Percentiles rank a stretch among this genome's conserved stretches.
Evolutionary conservation across 2,888 invertebrate genomes (phyloP).

Genomic region (Ischnura elegans): DNA sequence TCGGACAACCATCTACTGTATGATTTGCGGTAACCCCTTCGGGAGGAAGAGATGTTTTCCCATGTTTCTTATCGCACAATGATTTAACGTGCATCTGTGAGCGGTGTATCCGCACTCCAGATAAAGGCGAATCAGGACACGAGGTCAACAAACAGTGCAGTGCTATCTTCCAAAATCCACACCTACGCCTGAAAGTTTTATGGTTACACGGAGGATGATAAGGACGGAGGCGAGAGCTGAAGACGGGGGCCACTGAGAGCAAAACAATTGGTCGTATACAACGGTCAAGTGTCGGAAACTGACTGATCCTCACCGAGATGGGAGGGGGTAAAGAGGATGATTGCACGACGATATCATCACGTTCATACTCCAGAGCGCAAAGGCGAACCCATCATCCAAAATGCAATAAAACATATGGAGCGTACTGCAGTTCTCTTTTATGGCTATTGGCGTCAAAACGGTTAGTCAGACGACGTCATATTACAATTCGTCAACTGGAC

Average conservation of each 20-base stretch:
- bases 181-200: neutral
- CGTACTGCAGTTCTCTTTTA: too few species aligned
- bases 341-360: neutral
- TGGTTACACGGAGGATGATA: neutral
- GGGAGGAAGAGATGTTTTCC: too few species aligned
- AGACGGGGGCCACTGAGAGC: neutral
- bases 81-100: too few species aligned
- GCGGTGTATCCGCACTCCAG: neutral
- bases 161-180: neutral
- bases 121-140: conserved; percentile 10
- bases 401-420: too few species aligned
- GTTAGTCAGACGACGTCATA: too few species aligned
- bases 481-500: too few species aligned
- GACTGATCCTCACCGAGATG: neutral
- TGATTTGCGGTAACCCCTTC: too few species aligned
- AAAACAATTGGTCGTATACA: neutral
- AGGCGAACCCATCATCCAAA: too few species aligned
- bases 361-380: too few species aligned
- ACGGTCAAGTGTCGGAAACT: neutral
- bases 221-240: neutral
- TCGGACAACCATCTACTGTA: too few species aligned
- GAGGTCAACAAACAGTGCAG: neutral
- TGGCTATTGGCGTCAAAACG: too few species aligned
- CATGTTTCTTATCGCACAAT: too few species aligned
- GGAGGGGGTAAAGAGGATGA: neutral